phyloP scores from a whole-genome alignment of 2,888 invertebrate genomes.

The Copidosoma aretas region DNA sequence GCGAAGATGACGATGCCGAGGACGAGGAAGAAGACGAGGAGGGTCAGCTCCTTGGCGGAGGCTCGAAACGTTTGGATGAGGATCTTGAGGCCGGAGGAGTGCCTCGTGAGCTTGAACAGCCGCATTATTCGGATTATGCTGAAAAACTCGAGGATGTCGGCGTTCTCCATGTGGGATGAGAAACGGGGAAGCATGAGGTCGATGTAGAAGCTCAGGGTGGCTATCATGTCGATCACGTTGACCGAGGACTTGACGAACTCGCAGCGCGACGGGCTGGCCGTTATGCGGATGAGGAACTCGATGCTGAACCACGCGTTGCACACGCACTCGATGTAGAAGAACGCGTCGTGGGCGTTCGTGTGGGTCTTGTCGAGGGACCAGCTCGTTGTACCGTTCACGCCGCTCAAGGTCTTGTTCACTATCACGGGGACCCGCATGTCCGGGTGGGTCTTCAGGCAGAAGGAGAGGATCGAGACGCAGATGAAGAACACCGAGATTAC shows the following conservation, averaged over 20 bases:
- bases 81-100: conserved; percentile 97
- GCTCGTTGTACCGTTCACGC: conserved; percentile 72
- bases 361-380: conserved; percentile 90
- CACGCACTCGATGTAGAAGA: conserved; percentile 98
- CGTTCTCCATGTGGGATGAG: conserved; percentile 90
- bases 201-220: conserved; percentile 97
- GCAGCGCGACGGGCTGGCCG: conserved; percentile 92
- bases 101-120: conserved; percentile 94
- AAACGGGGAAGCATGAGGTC: conserved; percentile 89
- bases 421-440: conserved; percentile 95
- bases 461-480: conserved; percentile 97
- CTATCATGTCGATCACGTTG: conserved; percentile 99
- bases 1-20: conserved; percentile 95
- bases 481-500: conserved; percentile 99
- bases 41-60: conserved; percentile 93
- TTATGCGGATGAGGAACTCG: conserved; percentile 91
- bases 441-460: conserved; percentile 99
- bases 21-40: conserved; percentile 96
- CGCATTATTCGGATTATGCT: conserved; percentile 97
- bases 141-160: conserved; percentile 96
- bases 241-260: conserved; percentile 95
- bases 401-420: conserved; percentile 78
- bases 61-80: conserved; percentile 97
- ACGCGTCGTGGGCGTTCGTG: conserved; percentile 95
- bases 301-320: conserved; percentile 99